Conservation (phyloP, 2,797 vertebrate species). For the Lepilemur septentrionalis region DNA sequence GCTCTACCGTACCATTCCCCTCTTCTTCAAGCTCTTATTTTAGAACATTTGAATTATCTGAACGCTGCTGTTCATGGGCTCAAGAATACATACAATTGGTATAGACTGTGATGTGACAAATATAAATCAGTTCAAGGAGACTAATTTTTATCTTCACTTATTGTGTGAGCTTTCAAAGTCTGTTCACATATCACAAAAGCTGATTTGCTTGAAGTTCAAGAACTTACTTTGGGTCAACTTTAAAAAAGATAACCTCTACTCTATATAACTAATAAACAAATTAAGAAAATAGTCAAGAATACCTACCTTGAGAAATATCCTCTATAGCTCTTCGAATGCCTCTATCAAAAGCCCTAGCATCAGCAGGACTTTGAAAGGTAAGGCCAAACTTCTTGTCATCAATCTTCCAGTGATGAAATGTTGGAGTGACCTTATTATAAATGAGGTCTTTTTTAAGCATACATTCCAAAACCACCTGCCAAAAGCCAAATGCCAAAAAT, state of each 20-base stretch:
- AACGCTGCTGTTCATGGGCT: not conserved
- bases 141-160: not conserved
- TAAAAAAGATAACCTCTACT: not conserved
- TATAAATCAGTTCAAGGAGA: not conserved
- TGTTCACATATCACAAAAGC: not conserved
- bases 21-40: constrained; percentile 22
- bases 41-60: constrained; percentile 1
- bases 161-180: not conserved
- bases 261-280: not conserved
- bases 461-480: constrained; percentile 98
- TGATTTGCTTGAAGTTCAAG: not conserved
- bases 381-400: constrained; percentile 98
- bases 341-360: constrained; percentile 97
- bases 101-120: not conserved
- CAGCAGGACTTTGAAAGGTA: constrained; percentile 98
- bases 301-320: constrained; percentile 95
- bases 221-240: not conserved
- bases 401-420: constrained; percentile 99
- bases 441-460: constrained; percentile 95
- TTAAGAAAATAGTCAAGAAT: constrained; percentile 7
- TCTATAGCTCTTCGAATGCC: constrained; percentile 97
- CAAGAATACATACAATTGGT: not conserved
- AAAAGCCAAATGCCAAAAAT: constrained; percentile 70
- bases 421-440: constrained; percentile 99
- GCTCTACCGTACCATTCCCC: not conserved